Percentiles rank a stretch among this genome's conserved stretches.
These are phyloP conservation scores for Sisor rabdophorus DNA, from an alignment of 2,113 vertebrate species.

Conservation along the genomic window DNA sequence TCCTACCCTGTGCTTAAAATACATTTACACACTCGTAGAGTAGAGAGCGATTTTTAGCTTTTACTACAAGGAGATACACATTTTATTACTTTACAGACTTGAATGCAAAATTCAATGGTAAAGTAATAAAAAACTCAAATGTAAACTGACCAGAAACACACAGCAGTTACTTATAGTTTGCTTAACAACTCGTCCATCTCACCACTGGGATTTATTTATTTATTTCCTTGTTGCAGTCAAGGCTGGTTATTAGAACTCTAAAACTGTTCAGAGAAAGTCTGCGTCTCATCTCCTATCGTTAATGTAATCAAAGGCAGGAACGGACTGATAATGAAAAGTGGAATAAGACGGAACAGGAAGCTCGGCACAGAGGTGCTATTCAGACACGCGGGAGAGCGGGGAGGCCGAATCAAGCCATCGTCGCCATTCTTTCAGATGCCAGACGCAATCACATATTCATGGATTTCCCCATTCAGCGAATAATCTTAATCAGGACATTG, in stretches of 20 bases:
- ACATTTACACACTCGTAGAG: neutral
- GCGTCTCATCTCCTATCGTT: constrained; percentile 30
- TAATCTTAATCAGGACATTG: constrained; percentile 54
- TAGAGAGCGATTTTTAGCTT: too few species aligned
- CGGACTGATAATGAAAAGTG: constrained; percentile 30
- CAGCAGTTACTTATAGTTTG: neutral
- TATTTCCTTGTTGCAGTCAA: neutral
- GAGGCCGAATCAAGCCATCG: constrained; percentile 29
- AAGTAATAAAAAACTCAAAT: too few species aligned
- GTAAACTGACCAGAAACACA: too few species aligned
- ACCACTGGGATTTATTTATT: too few species aligned
- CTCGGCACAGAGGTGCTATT: constrained; percentile 40
- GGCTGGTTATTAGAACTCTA: constrained; percentile 33
- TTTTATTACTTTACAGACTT: neutral
- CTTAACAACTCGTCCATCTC: neutral
- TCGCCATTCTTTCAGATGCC: constrained; percentile 28
- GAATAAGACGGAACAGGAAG: constrained; percentile 45
- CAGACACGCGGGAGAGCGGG: neutral
- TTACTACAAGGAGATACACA: neutral
- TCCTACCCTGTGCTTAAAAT: neutral
- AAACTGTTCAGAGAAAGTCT: constrained; percentile 25
- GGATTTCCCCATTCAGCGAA: constrained; percentile 44
- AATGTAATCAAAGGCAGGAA: constrained; percentile 48
- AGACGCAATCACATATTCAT: constrained; percentile 48
- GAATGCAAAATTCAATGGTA: too few species aligned